Evolutionary conservation across 2,888 invertebrate genomes (phyloP).

Genomic region (Macaria notata): DNA sequence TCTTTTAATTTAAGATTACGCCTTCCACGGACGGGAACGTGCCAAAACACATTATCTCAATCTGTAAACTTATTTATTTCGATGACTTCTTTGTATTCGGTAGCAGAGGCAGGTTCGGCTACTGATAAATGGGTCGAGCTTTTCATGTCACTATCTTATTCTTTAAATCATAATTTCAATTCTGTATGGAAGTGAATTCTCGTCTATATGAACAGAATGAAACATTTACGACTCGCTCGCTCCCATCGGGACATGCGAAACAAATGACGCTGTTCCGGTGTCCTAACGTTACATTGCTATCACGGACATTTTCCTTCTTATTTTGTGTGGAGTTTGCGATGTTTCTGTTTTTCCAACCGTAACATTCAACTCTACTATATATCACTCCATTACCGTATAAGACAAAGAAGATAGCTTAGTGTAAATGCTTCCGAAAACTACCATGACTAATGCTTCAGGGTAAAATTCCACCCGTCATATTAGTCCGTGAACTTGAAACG

Average conservation of each 20-base stretch:
- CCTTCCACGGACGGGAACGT: constrained; percentile 29
- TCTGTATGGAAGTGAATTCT: constrained; percentile 24
- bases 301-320: constrained; percentile 30
- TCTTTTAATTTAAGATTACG: constrained; percentile 56
- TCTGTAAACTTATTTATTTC: constrained; percentile 31
- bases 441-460: neutral
- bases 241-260: constrained; percentile 35
- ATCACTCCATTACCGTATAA: too few species aligned
- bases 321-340: constrained; percentile 22
- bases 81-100: constrained; percentile 12
- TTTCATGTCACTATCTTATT: constrained; percentile 2
- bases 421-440: neutral
- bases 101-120: constrained; percentile 5
- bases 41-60: constrained; percentile 27
- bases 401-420: neutral
- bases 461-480: neutral
- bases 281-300: constrained; percentile 33
- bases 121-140: constrained; percentile 12
- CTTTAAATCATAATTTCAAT: constrained; percentile 27
- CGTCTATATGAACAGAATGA: constrained; percentile 32
- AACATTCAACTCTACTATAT: too few species aligned
- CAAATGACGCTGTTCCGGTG: constrained; percentile 37
- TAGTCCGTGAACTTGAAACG: constrained; percentile 5
- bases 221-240: constrained; percentile 32
- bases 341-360: constrained; percentile 13